These are phyloP conservation scores for Gallinago undulata DNA, from an alignment of 2,113 vertebrate species.

Conservation along the genomic window DNA sequence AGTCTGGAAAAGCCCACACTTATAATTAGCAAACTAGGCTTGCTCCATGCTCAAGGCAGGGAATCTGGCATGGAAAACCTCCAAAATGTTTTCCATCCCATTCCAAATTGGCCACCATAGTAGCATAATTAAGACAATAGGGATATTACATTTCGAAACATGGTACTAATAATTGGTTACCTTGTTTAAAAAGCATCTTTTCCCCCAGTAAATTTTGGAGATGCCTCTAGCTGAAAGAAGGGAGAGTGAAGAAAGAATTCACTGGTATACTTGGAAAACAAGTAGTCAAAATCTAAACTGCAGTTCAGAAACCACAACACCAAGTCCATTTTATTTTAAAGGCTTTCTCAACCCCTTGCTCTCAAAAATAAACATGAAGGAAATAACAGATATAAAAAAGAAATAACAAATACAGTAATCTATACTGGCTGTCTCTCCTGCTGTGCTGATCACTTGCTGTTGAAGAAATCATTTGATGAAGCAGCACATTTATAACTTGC, in stretches of 20 bases:
- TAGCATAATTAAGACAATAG: background rate
- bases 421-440: background rate
- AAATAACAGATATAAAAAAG: background rate
- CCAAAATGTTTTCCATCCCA: background rate
- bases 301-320: background rate
- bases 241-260: background rate
- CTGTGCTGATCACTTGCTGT: background rate
- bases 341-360: background rate
- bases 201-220: background rate
- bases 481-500: background rate
- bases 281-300: background rate
- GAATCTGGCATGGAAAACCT: background rate
- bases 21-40: slow-evolving; percentile 13
- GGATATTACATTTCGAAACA: background rate
- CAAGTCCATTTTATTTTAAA: background rate
- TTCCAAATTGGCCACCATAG: background rate
- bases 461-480: background rate
- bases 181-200: background rate
- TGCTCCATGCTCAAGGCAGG: background rate
- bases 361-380: background rate
- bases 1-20: background rate
- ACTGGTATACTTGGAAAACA: background rate
- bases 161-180: background rate
- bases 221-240: background rate
- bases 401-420: background rate